Percentiles rank a stretch among this genome's conserved stretches.
Evolutionary conservation across 1,140 invertebrate genomes (phyloP).

Genomic region (Ganaspis sp.): DNA sequence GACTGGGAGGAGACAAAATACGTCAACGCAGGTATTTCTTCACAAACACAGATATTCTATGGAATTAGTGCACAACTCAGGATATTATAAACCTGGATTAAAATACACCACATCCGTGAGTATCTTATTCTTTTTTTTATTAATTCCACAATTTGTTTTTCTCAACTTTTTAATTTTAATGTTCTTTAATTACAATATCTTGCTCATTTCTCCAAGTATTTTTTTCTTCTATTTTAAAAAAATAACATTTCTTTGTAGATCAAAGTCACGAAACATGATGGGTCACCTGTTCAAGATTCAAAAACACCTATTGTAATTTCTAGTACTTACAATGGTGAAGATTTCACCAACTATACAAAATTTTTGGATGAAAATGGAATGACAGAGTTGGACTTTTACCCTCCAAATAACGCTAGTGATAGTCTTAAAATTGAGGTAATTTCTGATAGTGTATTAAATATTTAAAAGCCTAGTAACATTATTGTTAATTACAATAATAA

Average conservation of each 20-base stretch:
- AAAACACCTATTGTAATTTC: constrained; percentile 81
- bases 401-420: constrained; percentile 77
- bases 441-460: too few relatives aligned
- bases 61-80: constrained; percentile 87
- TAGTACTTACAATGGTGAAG: constrained; percentile 80
- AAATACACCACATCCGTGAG: constrained; percentile 88
- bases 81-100: constrained; percentile 91
- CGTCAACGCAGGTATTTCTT: constrained; percentile 83
- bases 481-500: too few relatives aligned
- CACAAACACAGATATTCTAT: constrained; percentile 90
- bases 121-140: too few relatives aligned
- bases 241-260: constrained; percentile 72
- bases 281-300: constrained; percentile 80
- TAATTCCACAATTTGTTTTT: too few relatives aligned
- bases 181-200: too few relatives aligned
- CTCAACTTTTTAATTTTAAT: too few relatives aligned
- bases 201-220: neutral
- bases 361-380: constrained; percentile 83
- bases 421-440: constrained; percentile 80
- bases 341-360: constrained; percentile 79
- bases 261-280: constrained; percentile 86
- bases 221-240: neutral
- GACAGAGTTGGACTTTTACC: constrained; percentile 83
- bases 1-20: constrained; percentile 89
- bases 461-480: too few relatives aligned